phyloP scores from a whole-genome alignment of 2,888 invertebrate species.

The Helobdella robusta region DNA sequence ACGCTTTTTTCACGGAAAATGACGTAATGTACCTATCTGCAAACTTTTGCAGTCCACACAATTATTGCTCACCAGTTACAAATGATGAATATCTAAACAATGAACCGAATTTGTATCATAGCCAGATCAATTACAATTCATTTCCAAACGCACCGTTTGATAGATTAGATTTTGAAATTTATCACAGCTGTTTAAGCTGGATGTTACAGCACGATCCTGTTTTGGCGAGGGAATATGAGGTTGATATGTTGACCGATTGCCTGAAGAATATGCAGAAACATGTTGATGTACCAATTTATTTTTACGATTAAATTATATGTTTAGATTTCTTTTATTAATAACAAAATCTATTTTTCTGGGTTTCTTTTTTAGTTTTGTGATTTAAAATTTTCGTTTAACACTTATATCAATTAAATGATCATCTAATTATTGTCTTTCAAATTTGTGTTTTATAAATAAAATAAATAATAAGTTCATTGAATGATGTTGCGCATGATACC shows the following conservation, averaged over 20 bases:
- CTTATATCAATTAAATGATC: too few relatives aligned
- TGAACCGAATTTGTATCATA: neutral
- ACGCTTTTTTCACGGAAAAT: too few relatives aligned
- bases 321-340: too few relatives aligned
- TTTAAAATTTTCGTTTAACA: too few relatives aligned
- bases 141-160: neutral
- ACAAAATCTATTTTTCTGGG: too few relatives aligned
- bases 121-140: neutral
- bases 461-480: too few relatives aligned
- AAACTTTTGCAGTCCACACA: neutral
- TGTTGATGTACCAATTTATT: constrained; percentile 19
- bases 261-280: neutral
- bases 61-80: neutral
- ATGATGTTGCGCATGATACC: too few relatives aligned
- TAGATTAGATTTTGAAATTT: constrained; percentile 13
- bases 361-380: too few relatives aligned
- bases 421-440: too few relatives aligned
- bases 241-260: constrained; percentile 17
- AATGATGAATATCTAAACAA: neutral
- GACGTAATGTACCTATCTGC: neutral
- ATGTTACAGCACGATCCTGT: constrained; percentile 25
- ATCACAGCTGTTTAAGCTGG: constrained; percentile 24
- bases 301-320: too few relatives aligned
- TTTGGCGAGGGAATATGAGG: constrained; percentile 19
- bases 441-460: too few relatives aligned